Evolutionary conservation across 2,113 vertebrate species (phyloP).

Genomic region (Oreochromis spilurus): DNA sequence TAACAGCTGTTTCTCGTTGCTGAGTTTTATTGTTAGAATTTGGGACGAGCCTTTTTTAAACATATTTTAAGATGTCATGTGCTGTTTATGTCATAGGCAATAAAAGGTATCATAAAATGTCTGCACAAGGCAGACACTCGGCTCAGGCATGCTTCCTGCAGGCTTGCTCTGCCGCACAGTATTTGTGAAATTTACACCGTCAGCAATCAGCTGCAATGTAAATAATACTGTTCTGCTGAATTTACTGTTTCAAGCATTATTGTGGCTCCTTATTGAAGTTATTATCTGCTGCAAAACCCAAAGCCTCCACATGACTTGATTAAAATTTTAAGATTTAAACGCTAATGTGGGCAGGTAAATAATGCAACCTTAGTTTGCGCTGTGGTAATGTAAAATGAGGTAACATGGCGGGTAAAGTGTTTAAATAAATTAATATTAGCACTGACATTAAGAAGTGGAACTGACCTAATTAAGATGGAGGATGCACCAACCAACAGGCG

Average conservation of each 20-base stretch:
- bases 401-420: not conserved
- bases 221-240: not conserved
- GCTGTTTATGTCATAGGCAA: conserved; percentile 39
- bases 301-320: not conserved
- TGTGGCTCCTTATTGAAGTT: not conserved
- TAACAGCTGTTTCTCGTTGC: not conserved
- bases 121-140: conserved; percentile 13
- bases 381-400: not conserved
- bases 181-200: conserved; percentile 3
- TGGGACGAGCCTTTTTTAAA: not conserved
- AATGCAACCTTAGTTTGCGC: not conserved
- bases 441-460: not conserved
- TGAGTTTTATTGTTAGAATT: conserved; percentile 12
- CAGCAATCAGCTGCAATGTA: not conserved
- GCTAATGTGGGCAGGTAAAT: not conserved
- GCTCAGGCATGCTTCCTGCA: not conserved
- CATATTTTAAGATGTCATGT: conserved; percentile 38
- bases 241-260: not conserved
- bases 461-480: conserved; percentile 21
- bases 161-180: not conserved
- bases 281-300: not conserved
- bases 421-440: not conserved
- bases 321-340: not conserved
- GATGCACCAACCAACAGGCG: not conserved
- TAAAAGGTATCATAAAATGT: conserved; percentile 39